Percentiles rank a stretch among this genome's conserved stretches.
phyloP scores from a whole-genome alignment of 2,113 vertebrate genomes.

The Rhinopithecus roxellana region DNA sequence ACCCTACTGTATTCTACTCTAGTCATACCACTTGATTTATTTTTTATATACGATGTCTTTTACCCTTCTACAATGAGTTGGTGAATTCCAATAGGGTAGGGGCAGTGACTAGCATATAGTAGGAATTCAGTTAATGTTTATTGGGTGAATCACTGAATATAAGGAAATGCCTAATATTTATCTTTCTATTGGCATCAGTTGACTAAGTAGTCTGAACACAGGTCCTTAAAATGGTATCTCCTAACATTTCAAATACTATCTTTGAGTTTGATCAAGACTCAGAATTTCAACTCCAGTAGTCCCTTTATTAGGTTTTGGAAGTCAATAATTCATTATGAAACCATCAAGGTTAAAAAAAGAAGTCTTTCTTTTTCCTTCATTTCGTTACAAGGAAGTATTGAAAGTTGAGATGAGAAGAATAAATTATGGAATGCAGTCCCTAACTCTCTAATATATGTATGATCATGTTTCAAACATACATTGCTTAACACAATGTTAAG shows the following conservation, averaged over 20 bases:
- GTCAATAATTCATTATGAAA: background rate
- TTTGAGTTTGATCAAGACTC: slow-evolving; percentile 20
- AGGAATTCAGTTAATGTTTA: background rate
- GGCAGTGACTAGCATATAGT: background rate
- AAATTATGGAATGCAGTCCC: background rate
- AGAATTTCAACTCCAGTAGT: background rate
- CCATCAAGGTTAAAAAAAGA: background rate
- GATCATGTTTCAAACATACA: background rate
- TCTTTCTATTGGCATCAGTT: background rate
- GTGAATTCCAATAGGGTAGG: background rate
- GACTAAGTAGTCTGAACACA: background rate
- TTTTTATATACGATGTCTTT: background rate
- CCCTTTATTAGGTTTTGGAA: background rate
- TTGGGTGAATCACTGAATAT: background rate
- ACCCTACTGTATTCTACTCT: background rate
- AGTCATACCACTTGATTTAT: background rate
- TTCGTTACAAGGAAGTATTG: background rate
- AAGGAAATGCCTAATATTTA: background rate
- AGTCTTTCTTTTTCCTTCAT: slow-evolving; percentile 1
- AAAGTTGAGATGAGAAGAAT: background rate
- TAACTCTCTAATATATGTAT: background rate
- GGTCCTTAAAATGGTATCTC: background rate
- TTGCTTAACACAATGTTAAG: background rate
- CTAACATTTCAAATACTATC: background rate
- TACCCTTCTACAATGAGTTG: background rate